phyloP scores from a whole-genome alignment of 2,797 vertebrate genomes.

The Saxicola maurus region DNA sequence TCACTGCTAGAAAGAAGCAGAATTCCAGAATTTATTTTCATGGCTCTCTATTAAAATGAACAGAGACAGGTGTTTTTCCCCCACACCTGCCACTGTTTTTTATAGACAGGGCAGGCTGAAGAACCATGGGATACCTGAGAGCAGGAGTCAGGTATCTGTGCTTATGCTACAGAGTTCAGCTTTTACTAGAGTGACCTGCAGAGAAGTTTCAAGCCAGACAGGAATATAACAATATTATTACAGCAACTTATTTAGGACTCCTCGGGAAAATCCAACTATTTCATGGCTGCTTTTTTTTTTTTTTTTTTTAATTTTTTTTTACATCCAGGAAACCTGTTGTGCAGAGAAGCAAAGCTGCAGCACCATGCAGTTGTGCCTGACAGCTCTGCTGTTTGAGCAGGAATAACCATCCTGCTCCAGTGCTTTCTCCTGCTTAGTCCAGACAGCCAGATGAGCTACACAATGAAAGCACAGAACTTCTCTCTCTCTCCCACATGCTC shows the following conservation, averaged over 20 bases:
- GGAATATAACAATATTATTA: neutral
- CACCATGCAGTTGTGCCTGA: accelerated
- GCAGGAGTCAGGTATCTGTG: neutral
- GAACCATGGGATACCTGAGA: neutral
- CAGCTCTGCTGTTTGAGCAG: neutral
- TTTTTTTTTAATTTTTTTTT: neutral
- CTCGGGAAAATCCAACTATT: neutral
- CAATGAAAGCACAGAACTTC: neutral
- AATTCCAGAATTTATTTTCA: neutral
- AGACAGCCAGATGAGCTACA: neutral
- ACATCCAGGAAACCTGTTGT: neutral
- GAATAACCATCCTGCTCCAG: neutral
- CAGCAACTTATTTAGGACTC: neutral
- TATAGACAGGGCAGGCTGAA: neutral
- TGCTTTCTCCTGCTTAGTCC: neutral
- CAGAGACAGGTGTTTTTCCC: neutral
- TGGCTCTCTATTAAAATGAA: neutral
- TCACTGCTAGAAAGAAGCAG: neutral
- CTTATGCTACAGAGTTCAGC: neutral
- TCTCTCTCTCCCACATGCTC: neutral
- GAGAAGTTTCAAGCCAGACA: neutral
- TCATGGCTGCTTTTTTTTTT: too few species aligned
- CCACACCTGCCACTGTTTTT: neutral
- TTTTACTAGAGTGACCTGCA: neutral
- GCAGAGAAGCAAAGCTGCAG: neutral